Conservation (phyloP, 2,113 vertebrate genomes). For the Festucalex cinctus region DNA sequence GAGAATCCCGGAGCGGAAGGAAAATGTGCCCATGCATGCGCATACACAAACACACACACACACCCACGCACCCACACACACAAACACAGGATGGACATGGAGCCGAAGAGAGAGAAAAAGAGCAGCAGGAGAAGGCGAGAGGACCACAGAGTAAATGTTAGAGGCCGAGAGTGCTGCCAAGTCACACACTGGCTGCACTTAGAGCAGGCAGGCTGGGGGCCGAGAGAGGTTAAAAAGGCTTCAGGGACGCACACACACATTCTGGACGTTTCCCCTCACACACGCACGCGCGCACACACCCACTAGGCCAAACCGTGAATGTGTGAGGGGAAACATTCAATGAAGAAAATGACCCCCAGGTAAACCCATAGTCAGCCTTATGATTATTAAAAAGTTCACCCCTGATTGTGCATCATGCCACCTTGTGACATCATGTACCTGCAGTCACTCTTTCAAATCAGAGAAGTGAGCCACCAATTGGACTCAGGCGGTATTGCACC, state of each 20-base stretch:
- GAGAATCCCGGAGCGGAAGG: slow-evolving; percentile 5
- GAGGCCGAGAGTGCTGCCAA: slow-evolving; percentile 50
- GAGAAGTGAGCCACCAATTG: slow-evolving; percentile 40
- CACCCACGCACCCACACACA: not conserved
- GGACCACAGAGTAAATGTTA: slow-evolving; percentile 51
- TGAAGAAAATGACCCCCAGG: slow-evolving; percentile 13
- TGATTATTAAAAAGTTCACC: slow-evolving; percentile 16
- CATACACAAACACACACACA: not conserved
- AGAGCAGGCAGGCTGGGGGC: slow-evolving; percentile 42
- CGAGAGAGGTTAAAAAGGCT: slow-evolving; percentile 52
- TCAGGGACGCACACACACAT: not conserved
- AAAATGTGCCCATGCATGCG: not conserved
- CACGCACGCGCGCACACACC: slow-evolving; percentile 31
- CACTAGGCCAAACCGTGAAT: slow-evolving; percentile 1
- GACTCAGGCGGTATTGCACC: slow-evolving; percentile 11
- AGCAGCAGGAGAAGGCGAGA: slow-evolving; percentile 26
- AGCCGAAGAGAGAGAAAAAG: slow-evolving; percentile 22
- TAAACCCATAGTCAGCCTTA: slow-evolving; percentile 9
- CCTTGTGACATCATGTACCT: slow-evolving; percentile 33
- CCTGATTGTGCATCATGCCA: slow-evolving; percentile 7
- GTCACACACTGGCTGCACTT: slow-evolving; percentile 64
- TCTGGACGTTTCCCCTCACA: slow-evolving; percentile 6
- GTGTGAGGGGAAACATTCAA: slow-evolving; percentile 17
- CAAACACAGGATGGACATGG: slow-evolving; percentile 6
- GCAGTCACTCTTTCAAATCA: slow-evolving; percentile 18